Base-by-base conservation (phyloP, 2,888 invertebrate species). In the Napeogenes inachia region DNA sequence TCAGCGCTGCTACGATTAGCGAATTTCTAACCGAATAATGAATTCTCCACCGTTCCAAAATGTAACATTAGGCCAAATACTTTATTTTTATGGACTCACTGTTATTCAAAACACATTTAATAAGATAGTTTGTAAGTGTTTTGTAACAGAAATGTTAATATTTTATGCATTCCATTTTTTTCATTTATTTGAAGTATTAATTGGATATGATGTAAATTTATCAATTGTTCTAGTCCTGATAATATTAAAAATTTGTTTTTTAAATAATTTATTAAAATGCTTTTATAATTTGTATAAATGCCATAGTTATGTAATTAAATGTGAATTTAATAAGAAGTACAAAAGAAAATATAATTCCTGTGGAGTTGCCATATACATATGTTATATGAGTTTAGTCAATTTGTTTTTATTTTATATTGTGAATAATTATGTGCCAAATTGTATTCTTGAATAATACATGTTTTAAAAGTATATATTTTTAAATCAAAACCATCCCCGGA, bases 371-470 rank as follows among this genome's bases (percentile, higher is more conserved):
- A 64, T 60, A 50, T 65, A 59, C 59, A 42, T 47, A 13, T 47
- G 13, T n/a, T 47, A 21, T 57, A 45, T 66, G 59, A 64, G 46
- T 56, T 46, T 68, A 55, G 57, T 61, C 62, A 45, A 54, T 61
- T 65, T 65, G 54, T 46, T 47, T 63, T 21, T 21, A 21, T 21
- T 21, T 21, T 21, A 54, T 46, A 60, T 60, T 56, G 50, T 64
- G 45, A 62, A 65, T 64, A 59, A 61, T 57, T 61, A 68, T 62
- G 67, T 72, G 72, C 72, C 72, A 71, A 70, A 72, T 64, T 65
- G 63, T 70, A 68, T 61, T 59, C 59, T 68, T 72, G 64, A 57
- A 70, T 70, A 71, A 76, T 71, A 70, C 65, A 70, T 68, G 62
- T 67, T 69, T 67, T 61, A 67, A 69, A 70, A 55, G 65, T 45